These are phyloP conservation scores for Notechis scutatus DNA, from an alignment of 2,113 vertebrate genomes.

Conservation along the genomic window DNA sequence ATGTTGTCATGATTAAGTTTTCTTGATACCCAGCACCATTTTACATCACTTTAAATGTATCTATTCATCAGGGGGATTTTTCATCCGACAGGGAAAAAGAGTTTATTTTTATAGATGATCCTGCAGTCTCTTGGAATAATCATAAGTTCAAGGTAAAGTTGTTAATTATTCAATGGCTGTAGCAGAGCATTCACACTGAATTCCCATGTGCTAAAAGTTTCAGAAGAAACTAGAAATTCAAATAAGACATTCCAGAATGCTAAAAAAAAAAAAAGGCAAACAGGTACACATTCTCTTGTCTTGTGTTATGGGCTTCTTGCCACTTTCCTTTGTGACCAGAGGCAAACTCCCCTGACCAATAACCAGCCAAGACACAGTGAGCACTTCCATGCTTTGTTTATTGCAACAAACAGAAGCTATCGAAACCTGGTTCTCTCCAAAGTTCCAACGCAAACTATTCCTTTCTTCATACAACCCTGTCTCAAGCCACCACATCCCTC, in stretches of 20 bases:
- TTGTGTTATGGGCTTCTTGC: too few species aligned
- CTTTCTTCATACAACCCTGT: too few species aligned
- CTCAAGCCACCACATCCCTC: too few species aligned
- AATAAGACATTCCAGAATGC: neutral
- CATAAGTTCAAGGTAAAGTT: neutral
- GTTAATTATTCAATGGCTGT: slow-evolving; percentile 12
- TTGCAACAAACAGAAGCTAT: too few species aligned
- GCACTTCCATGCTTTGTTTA: too few species aligned
- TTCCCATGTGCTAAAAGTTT: neutral
- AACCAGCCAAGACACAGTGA: too few species aligned
- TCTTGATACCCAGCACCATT: neutral
- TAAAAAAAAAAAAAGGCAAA: neutral
- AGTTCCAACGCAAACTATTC: too few species aligned
- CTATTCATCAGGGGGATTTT: neutral
- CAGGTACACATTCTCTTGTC: neutral
- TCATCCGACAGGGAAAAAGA: neutral
- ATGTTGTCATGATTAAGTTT: slow-evolving; percentile 16
- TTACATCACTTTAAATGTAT: neutral
- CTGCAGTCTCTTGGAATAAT: neutral
- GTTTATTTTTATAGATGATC: neutral
- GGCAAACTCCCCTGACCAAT: too few species aligned
- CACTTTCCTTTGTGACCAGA: too few species aligned
- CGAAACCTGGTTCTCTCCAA: too few species aligned
- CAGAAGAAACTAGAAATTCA: neutral
- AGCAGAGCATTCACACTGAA: neutral